Percentiles rank a stretch among this genome's conserved stretches.
Evolutionary conservation across 2,888 invertebrate species (phyloP).

Genomic region (Apamea epomidion): DNA sequence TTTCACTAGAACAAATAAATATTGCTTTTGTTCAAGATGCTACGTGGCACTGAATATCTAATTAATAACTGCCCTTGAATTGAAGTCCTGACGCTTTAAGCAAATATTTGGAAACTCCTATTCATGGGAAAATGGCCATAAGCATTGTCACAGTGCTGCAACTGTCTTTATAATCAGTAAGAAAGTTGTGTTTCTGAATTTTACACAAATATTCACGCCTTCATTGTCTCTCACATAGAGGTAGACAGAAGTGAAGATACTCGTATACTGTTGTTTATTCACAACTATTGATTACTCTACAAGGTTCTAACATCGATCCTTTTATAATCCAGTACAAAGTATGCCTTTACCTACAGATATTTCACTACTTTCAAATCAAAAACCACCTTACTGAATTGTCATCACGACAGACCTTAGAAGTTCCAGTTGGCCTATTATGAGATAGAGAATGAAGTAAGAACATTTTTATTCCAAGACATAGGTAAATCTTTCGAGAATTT

Average conservation of each 20-base stretch:
- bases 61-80: not conserved
- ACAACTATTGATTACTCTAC: not conserved
- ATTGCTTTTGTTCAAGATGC: not conserved
- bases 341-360: not conserved
- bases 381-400: not conserved
- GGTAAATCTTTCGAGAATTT: not conserved
- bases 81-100: not conserved
- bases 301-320: not conserved
- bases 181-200: not conserved
- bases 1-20: not conserved
- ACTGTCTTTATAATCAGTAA: not conserved
- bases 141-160: not conserved
- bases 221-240: not conserved
- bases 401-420: not conserved
- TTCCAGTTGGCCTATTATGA: not conserved
- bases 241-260: not conserved
- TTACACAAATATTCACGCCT: not conserved
- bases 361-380: not conserved
- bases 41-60: not conserved
- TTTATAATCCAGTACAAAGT: not conserved
- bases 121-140: slow-evolving; percentile 4
- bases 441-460: not conserved
- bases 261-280: not conserved
- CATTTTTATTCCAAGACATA: not conserved
- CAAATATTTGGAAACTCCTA: slow-evolving; percentile 3